phyloP scores from a whole-genome alignment of 37 sponge, comb jelly and placozoan genomes.

The Chondrilla cf. caribensis region DNA sequence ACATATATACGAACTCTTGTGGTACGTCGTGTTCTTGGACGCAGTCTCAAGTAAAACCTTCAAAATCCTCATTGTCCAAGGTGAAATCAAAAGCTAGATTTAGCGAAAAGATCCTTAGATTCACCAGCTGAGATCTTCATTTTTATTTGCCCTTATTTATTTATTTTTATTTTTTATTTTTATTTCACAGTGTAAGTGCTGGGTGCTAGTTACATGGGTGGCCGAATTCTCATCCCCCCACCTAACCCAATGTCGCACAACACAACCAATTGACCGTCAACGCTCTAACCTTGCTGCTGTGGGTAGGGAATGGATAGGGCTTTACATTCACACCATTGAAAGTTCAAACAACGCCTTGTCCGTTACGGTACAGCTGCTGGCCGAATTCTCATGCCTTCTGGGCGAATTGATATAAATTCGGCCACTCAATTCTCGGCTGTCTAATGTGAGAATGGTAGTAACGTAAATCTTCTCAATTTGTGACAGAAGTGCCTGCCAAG shows the following conservation, averaged over 20 bases:
- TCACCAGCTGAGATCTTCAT: too few species aligned
- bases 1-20: too few species aligned
- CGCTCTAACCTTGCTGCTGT: neutral
- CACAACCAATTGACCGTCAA: neutral
- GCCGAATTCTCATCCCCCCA: neutral
- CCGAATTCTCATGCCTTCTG: slow-evolving; percentile 2
- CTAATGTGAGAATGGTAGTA: neutral
- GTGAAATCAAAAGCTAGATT: too few species aligned
- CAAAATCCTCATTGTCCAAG: too few species aligned
- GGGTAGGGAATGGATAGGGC: neutral
- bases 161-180: too few species aligned
- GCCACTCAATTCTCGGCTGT: neutral
- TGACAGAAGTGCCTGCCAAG: neutral
- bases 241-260: neutral
- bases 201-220: neutral
- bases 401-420: too few species aligned
- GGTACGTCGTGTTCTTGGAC: too few species aligned
- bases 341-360: neutral
- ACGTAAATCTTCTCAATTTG: neutral
- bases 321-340: neutral
- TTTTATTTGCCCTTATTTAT: too few species aligned
- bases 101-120: too few species aligned
- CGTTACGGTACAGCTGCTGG: neutral
- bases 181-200: neutral
- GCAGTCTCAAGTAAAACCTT: too few species aligned